Percentiles rank a stretch among this genome's conserved stretches.
Conservation (phyloP, 2,888 invertebrate species). For the Palloptera scutellata region DNA sequence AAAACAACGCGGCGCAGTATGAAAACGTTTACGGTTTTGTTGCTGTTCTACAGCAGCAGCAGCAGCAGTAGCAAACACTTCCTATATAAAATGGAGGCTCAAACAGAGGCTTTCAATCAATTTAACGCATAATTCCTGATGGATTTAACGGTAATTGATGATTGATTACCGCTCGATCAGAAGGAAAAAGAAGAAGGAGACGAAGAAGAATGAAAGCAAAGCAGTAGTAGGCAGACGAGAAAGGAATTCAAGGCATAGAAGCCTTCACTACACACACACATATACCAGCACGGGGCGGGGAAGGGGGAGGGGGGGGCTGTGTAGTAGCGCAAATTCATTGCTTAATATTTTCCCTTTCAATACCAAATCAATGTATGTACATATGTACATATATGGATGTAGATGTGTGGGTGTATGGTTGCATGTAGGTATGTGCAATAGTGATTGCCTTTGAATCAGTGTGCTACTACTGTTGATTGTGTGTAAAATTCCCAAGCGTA, state of each 20-base stretch:
- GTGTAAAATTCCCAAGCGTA: slow-evolving; percentile 22
- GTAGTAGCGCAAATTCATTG: not conserved
- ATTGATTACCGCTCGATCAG: slow-evolving; percentile 53
- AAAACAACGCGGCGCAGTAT: too few relatives aligned
- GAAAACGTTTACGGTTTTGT: too few relatives aligned
- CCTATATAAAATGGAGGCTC: not conserved
- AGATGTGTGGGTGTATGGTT: not conserved
- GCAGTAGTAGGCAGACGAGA: not conserved
- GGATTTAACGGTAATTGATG: slow-evolving; percentile 61
- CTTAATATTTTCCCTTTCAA: not conserved
- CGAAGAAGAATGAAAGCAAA: slow-evolving; percentile 24
- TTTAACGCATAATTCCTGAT: slow-evolving; percentile 62
- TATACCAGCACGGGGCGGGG: not conserved
- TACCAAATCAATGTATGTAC: not conserved
- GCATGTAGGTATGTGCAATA: not conserved
- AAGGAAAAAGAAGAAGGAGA: not conserved
- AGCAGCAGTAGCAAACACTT: too few relatives aligned
- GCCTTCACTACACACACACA: not conserved
- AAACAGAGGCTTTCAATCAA: slow-evolving; percentile 53
- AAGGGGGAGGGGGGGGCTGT: not conserved
- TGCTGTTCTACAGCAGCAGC: too few relatives aligned
- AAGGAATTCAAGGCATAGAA: not conserved
- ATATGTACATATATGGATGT: slow-evolving; percentile 3
- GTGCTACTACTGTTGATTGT: slow-evolving; percentile 6
- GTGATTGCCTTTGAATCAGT: slow-evolving; percentile 6